These are phyloP conservation scores for Onchidella celtica DNA, from an alignment of 2,888 invertebrate genomes.

Conservation along the genomic window DNA sequence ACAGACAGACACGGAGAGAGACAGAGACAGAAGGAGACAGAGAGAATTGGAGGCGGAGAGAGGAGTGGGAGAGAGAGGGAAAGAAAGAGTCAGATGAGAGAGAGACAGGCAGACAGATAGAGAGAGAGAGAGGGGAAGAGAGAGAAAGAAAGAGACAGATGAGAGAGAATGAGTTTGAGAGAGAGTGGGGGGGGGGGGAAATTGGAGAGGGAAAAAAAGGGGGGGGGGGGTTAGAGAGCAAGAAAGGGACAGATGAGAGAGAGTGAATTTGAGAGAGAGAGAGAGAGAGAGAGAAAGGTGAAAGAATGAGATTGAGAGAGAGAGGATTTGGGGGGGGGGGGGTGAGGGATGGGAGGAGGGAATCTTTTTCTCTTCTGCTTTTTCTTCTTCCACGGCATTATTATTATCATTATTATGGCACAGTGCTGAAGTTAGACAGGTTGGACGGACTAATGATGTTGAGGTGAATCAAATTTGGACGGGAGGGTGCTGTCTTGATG, in stretches of 20 bases:
- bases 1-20: no score
- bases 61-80: not conserved
- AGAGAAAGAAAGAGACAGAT: not conserved
- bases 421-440: no score
- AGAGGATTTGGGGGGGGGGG: not conserved
- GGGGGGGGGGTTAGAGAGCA: not conserved
- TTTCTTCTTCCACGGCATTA: no score
- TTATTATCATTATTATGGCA: no score
- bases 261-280: not conserved
- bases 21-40: not conserved
- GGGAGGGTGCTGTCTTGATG: no score
- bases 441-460: no score
- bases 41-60: no score
- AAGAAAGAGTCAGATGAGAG: no score
- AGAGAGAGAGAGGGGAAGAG: not conserved
- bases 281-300: constrained; percentile 3
- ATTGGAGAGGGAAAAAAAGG: not conserved
- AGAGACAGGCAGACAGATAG: not conserved
- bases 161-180: no score
- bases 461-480: no score
- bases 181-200: not conserved
- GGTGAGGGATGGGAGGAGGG: not conserved
- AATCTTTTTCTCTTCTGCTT: no score
- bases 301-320: constrained; percentile 10
- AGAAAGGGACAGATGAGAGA: not conserved